Percentiles rank a stretch among this genome's conserved stretches.
Evolutionary conservation across 2,888 invertebrate species (phyloP).

Genomic region (Laothoe populi): DNA sequence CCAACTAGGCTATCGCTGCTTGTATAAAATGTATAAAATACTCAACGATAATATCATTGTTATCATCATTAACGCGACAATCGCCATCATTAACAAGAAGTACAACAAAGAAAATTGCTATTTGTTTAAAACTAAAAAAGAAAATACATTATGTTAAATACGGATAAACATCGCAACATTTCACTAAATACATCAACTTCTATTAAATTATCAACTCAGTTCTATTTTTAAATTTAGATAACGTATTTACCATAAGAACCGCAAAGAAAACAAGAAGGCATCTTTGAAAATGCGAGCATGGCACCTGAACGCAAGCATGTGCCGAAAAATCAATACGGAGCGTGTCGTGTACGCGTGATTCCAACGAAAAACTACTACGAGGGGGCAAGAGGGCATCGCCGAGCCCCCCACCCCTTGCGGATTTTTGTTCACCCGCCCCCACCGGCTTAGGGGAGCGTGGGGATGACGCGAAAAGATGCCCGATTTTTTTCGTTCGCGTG

Average conservation of each 20-base stretch:
- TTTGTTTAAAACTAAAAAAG: too few species aligned
- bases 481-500: constrained; percentile 74
- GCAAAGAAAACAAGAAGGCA: constrained; percentile 29
- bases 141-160: neutral
- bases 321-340: constrained; percentile 80
- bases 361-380: constrained; percentile 82
- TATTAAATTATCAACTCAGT: neutral
- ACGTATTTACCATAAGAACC: constrained; percentile 1
- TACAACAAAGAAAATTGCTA: too few species aligned
- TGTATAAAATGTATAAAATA: too few species aligned
- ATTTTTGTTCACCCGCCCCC: constrained; percentile 75
- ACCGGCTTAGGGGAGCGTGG: constrained; percentile 70
- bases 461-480: constrained; percentile 78
- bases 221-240: neutral
- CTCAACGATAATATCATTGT: too few species aligned
- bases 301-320: constrained; percentile 76
- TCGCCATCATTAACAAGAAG: too few species aligned
- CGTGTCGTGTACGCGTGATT: constrained; percentile 81
- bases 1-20: too few species aligned
- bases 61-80: too few species aligned
- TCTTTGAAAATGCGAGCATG: constrained; percentile 52
- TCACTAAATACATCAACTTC: neutral
- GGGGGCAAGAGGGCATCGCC: constrained; percentile 37
- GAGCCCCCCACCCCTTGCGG: constrained; percentile 55
- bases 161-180: neutral